Base-by-base conservation (phyloP, 2,113 vertebrate genomes). In the Anarrhichthys ocellatus region DNA sequence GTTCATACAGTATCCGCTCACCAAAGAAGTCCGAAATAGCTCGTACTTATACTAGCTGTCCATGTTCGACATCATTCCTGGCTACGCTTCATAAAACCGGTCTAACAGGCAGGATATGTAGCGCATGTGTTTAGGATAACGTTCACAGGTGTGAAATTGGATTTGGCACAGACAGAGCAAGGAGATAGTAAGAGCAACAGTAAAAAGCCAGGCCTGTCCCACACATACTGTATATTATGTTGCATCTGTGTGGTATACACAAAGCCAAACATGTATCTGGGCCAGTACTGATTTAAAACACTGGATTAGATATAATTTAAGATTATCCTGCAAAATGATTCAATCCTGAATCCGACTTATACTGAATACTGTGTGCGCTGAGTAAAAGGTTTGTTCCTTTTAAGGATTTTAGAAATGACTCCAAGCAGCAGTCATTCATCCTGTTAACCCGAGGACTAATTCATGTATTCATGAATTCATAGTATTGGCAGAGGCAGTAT, bases 91-190 rank as follows among this genome's bases (percentile, higher is more conserved):
- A 93, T 86, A 77, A 89, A 80, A 75, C 67, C n/a, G 62, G n/a
- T 78, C 20, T 54, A 75, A 88, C 70, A 89, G 75, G 80, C 81
- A 52, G 73, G 59, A 81, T 84, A 83, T 88, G 63, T 77, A 82
- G 62, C 63, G 58, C 87, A 80, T 70, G 87, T 86, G 77, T 90
- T 90, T 87, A 82, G 88, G 88, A 88, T 89, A 92, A 91, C 44
- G 80, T 81, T 82, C 83, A 86, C 84, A 89, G 89, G 88, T 94
- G 92, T 93, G 89, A 94, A 94, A 94, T 92, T 92, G 87, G 86
- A 92, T 93, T 91, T 88, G 67, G 83, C 76, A 82, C 71, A 69
- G 73, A 82, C 44, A 38, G 80, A 81, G 80, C 68, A 72, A 73
- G 48, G 58, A 72, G 66, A 85, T 72, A 69, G 68, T 27, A 75